Evolutionary conservation across 2,113 vertebrate genomes (phyloP).

Genomic region (Pluvialis apricaria): DNA sequence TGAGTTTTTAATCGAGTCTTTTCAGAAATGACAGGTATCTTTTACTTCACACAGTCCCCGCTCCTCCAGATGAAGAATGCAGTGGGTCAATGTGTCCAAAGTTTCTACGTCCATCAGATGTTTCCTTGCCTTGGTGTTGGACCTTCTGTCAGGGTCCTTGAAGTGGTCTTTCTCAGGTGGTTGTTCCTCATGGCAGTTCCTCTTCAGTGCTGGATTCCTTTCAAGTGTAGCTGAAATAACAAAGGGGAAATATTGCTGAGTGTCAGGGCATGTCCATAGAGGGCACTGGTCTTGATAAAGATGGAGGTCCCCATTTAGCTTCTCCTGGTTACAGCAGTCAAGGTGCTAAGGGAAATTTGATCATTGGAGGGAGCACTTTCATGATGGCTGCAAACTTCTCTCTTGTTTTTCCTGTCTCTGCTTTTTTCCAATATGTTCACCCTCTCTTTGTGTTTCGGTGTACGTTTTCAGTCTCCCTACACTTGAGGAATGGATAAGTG

Average conservation of each 20-base stretch:
- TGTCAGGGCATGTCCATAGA: background rate
- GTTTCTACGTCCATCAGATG: background rate
- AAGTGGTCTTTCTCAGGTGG: background rate
- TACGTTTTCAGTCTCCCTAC: accelerated
- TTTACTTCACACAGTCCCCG: background rate
- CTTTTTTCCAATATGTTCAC: background rate
- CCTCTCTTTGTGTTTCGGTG: background rate
- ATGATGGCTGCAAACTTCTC: background rate
- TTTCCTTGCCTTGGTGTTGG: background rate
- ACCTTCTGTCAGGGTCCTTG: background rate
- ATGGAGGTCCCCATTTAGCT: background rate
- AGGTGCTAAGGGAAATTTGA: background rate
- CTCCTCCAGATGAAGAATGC: background rate
- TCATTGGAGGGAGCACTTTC: background rate
- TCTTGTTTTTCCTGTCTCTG: background rate
- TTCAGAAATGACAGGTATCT: background rate
- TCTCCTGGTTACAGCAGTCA: background rate
- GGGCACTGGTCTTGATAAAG: background rate
- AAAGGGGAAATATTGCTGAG: background rate
- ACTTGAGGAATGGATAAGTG: background rate
- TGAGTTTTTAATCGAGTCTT: background rate
- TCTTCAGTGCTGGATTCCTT: background rate
- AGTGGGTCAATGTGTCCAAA: background rate
- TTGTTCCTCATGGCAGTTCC: background rate
- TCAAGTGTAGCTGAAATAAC: background rate